A percentile compares a stretch with the other conserved stretches of the same genome.
phyloP scores from a whole-genome alignment of 2,113 vertebrate species.

The Petrocephalus microphthalmus region DNA sequence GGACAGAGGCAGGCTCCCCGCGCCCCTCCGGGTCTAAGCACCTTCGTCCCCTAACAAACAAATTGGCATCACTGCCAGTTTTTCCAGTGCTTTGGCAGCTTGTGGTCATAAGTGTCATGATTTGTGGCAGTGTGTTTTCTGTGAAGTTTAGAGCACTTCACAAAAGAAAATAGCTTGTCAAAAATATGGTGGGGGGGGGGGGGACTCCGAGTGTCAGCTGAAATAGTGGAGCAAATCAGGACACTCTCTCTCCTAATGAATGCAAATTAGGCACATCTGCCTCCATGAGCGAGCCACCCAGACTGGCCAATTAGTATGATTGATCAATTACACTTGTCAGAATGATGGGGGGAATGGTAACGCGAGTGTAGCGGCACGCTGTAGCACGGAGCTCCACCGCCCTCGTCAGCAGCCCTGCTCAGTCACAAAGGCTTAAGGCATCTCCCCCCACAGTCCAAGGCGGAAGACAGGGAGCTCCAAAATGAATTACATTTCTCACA shows the following conservation, averaged over 20 bases:
- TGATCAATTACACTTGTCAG: slow-evolving; percentile 51
- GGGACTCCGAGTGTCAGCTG: slow-evolving; percentile 24
- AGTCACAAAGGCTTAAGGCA: neutral
- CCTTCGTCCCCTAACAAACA: neutral
- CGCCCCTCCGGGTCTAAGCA: neutral
- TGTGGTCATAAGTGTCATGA: neutral
- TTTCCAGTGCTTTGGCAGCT: neutral
- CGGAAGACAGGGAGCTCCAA: neutral
- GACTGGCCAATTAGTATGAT: slow-evolving; percentile 34
- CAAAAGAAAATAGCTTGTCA: neutral
- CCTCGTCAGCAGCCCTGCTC: neutral
- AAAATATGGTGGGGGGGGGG: neutral
- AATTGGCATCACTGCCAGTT: neutral
- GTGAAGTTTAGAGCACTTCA: neutral
- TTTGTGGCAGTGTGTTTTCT: neutral
- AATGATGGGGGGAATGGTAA: slow-evolving; percentile 41
- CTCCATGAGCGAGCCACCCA: slow-evolving; percentile 34
- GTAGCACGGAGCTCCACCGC: neutral
- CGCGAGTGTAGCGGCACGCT: slow-evolving; percentile 36
- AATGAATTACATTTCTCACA: neutral
- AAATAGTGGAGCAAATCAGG: slow-evolving; percentile 9
- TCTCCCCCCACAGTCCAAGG: neutral
- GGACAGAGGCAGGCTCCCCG: neutral
- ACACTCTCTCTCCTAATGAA: slow-evolving; percentile 26
- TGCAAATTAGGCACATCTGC: slow-evolving; percentile 33